Evolutionary conservation across 2,113 vertebrate species (phyloP).

Genomic region (Macaca mulatta): DNA sequence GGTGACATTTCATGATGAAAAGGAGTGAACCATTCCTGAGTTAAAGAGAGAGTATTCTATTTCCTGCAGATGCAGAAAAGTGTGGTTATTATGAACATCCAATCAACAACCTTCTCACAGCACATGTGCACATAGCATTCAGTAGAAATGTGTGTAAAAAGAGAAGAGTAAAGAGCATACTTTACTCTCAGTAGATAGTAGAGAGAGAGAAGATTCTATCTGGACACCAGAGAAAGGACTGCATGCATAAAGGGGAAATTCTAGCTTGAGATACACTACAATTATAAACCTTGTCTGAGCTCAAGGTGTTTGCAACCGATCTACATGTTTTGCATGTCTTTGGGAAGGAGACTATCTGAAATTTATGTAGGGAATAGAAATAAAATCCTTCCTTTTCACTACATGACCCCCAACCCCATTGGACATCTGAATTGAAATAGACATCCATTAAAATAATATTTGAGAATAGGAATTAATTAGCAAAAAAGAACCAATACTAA

Average conservation of each 20-base stretch:
- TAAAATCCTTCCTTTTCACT: not conserved
- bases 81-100: not conserved
- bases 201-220: not conserved
- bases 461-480: slow-evolving; percentile 19
- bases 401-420: not conserved
- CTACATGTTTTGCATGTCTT: not conserved
- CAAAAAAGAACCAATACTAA: not conserved
- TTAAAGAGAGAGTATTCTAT: not conserved
- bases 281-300: not conserved
- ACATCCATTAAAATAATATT: not conserved
- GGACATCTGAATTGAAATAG: not conserved
- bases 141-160: not conserved
- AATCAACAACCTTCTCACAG: not conserved
- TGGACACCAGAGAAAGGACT: not conserved
- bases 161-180: not conserved
- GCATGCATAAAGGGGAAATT: not conserved
- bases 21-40: not conserved
- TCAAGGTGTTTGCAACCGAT: not conserved
- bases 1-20: not conserved
- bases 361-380: not conserved
- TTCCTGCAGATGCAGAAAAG: not conserved
- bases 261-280: not conserved
- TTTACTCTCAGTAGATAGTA: not conserved
- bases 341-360: not conserved
- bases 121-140: not conserved